Evolutionary conservation across 2,797 vertebrate genomes (phyloP), one percentile per base, ranked within the genome.

Genomic region (Acanthurus leucopareius): DNA sequence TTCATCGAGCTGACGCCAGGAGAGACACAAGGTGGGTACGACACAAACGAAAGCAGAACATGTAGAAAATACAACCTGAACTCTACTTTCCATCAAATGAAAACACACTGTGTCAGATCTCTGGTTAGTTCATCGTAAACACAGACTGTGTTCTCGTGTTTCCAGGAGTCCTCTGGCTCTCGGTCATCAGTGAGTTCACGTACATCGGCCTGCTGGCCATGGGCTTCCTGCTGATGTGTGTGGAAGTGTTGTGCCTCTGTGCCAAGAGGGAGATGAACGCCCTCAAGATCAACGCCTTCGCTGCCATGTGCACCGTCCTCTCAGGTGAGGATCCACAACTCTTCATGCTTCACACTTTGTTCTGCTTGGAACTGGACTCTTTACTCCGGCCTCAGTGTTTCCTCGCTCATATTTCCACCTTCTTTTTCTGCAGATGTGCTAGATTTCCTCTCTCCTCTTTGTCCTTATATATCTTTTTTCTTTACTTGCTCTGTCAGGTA

Each of bases 171-270:
- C 93, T 96, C 17, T 95, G 94, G 94, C 88, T 95, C 7, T 90
- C 94, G 0, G 94, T 95, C 70, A 88, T 96, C 80, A 96, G 96
- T 11, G 96, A 97, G 92, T 96, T 95, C 66, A 92, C 88, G 69
- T 97, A 96, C 87, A 96, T 97, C 53, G 92, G 94, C 3, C 93
- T 97, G 10, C 86, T 97, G 85, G 93, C 93, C 1, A 92, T 94
- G 89, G 96, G 96, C n/a, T 96, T 97, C 80, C 88, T 96, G 59
- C 90, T 97, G 53, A 96, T 97, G 96, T 96, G 95, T 44, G 87
- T 97, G 75, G 96, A 97, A 77, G 85, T 87, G 0, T 69, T 95
- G 14, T 95, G 94, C 73, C 91, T 95, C 68, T 96, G 95, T 73
- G 92, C 94, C 45, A 94, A 93, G 78, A 95, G 95, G 87, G 95